Conservation (phyloP, 2,888 invertebrate species). For the Plebejus anna region DNA sequence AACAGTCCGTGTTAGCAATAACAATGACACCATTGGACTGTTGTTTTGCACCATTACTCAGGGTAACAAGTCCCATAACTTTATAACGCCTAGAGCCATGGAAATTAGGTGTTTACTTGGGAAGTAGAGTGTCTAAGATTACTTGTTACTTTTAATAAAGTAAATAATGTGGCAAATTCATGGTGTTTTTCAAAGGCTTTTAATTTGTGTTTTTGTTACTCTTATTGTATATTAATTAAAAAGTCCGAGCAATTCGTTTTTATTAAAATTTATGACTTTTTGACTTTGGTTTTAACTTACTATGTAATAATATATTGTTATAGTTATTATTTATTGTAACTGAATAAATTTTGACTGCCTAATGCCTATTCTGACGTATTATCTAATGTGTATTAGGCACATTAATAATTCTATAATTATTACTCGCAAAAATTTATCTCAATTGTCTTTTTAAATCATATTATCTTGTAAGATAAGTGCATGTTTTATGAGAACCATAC, state of each 20-base stretch:
- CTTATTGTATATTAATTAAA: no score
- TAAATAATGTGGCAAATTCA: no score
- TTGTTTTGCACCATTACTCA: slow-evolving; percentile 17
- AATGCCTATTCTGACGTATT: no score
- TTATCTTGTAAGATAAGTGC: slow-evolving; percentile 29
- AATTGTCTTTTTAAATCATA: slow-evolving; percentile 29
- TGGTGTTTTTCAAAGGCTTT: background rate
- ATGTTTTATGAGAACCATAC: slow-evolving; percentile 54
- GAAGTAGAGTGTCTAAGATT: background rate
- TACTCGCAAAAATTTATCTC: background rate
- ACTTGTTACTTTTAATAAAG: no score
- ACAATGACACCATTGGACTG: slow-evolving; percentile 16
- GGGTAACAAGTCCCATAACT: slow-evolving; percentile 23
- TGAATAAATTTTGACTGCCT: background rate
- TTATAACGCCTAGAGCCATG: background rate
- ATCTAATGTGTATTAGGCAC: background rate
- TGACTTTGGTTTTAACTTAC: background rate
- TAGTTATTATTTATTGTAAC: background rate
- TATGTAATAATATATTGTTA: background rate
- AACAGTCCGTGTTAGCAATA: slow-evolving; percentile 15
- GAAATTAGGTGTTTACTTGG: slow-evolving; percentile 30
- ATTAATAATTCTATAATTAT: background rate
- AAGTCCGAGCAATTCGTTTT: no score
- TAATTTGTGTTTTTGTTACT: background rate
- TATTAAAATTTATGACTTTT: background rate